Percentiles rank a stretch among this genome's conserved stretches.
Conservation (phyloP, 2,113 vertebrate genomes). For the Protomyctophum bolini region DNA sequence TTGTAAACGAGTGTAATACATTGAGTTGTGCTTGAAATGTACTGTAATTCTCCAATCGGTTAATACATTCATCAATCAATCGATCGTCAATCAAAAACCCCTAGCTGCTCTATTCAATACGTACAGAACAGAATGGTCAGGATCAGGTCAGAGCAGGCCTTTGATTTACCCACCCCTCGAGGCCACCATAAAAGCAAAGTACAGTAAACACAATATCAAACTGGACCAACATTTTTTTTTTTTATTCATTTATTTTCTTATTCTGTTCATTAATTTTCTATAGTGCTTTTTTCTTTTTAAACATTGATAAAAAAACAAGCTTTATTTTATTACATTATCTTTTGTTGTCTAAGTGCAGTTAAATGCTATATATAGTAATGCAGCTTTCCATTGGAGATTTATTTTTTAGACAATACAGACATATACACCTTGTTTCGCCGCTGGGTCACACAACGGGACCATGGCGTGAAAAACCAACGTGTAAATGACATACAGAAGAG, state of each 20-base stretch:
- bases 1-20: too few species aligned
- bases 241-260: conserved; percentile 63
- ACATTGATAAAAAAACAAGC: conserved; percentile 70
- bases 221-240: background rate
- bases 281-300: conserved; percentile 53
- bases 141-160: too few species aligned
- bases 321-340: background rate
- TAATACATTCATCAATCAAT: too few species aligned
- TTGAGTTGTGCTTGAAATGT: too few species aligned
- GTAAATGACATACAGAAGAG: too few species aligned
- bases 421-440: background rate
- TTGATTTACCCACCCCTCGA: too few species aligned
- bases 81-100: too few species aligned
- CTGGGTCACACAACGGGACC: background rate
- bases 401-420: conserved; percentile 62
- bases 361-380: conserved; percentile 64
- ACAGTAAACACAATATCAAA: too few species aligned
- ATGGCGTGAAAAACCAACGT: background rate
- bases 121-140: too few species aligned
- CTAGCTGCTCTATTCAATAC: too few species aligned
- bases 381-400: conserved; percentile 60
- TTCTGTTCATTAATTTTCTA: conserved; percentile 62
- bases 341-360: conserved; percentile 52
- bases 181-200: too few species aligned
- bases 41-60: too few species aligned